Percentiles rank a stretch among this genome's conserved stretches.
These are phyloP conservation scores for Volucella zonaria DNA, from an alignment of 2,888 invertebrate species.

Conservation along the genomic window DNA sequence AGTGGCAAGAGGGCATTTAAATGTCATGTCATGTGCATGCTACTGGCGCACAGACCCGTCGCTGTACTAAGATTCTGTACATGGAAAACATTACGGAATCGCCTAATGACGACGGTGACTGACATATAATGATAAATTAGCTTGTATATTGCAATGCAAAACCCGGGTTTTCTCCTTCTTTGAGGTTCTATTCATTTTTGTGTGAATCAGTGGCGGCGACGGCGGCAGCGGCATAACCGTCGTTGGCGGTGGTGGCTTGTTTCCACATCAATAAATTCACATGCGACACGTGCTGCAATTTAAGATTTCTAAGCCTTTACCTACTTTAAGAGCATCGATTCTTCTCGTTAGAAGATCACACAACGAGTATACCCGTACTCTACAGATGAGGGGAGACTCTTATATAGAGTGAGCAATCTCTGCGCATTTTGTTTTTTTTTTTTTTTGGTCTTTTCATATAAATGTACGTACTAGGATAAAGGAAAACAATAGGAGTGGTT, in stretches of 20 bases:
- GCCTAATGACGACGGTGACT: slow-evolving; percentile 39
- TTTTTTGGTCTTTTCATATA: not conserved
- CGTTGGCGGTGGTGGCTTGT: slow-evolving; percentile 37
- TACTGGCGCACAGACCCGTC: not conserved
- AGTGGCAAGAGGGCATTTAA: slow-evolving; percentile 46
- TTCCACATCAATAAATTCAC: slow-evolving; percentile 69
- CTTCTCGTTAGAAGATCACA: slow-evolving; percentile 24
- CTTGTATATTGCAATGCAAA: slow-evolving; percentile 38
- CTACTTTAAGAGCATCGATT: slow-evolving; percentile 40
- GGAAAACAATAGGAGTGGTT: slow-evolving; percentile 58
- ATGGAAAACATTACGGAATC: slow-evolving; percentile 21
- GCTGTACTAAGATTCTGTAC: slow-evolving; percentile 5
- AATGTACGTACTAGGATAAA: not conserved
- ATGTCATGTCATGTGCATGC: slow-evolving; percentile 55
- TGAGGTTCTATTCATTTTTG: slow-evolving; percentile 23
- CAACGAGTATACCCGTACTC: slow-evolving; percentile 26
- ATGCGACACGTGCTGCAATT: slow-evolving; percentile 69
- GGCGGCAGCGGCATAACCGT: not conserved
- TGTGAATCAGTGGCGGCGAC: slow-evolving; percentile 1
- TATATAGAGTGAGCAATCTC: slow-evolving; percentile 4
- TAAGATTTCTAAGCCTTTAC: slow-evolving; percentile 67
- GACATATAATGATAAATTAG: slow-evolving; percentile 67
- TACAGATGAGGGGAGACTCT: slow-evolving; percentile 46
- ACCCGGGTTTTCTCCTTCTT: not conserved
- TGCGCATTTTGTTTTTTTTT: slow-evolving; percentile 19